These are phyloP conservation scores for Phaonia tiefii DNA, from an alignment of 2,888 invertebrate species.

Conservation along the genomic window DNA sequence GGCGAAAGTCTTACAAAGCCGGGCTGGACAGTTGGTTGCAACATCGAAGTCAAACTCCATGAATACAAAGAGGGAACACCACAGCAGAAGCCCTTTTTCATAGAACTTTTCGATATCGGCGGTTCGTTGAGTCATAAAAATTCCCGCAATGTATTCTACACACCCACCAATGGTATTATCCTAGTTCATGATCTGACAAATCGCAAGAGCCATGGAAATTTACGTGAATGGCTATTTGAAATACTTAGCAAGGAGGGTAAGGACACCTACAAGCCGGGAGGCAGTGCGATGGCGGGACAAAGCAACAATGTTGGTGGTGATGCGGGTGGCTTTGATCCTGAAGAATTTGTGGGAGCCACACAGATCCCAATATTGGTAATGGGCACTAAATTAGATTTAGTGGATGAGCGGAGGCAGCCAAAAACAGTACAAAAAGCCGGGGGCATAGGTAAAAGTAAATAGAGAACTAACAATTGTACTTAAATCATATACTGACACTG, in stretches of 20 bases:
- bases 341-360: slow-evolving; percentile 91
- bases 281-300: slow-evolving; percentile 64
- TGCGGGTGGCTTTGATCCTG: slow-evolving; percentile 85
- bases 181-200: slow-evolving; percentile 98
- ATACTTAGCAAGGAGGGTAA: slow-evolving; percentile 88
- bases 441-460: slow-evolving; percentile 76
- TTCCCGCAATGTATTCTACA: slow-evolving; percentile 96
- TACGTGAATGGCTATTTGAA: slow-evolving; percentile 96
- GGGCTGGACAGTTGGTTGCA: slow-evolving; percentile 97
- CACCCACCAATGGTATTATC: slow-evolving; percentile 96
- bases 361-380: slow-evolving; percentile 97
- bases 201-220: slow-evolving; percentile 95
- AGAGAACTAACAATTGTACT: slow-evolving; percentile 6
- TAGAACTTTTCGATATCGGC: slow-evolving; percentile 98
- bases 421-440: slow-evolving; percentile 77
- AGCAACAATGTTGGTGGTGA: slow-evolving; percentile 60
- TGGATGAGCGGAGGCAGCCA: slow-evolving; percentile 86
- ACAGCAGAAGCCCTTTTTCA: slow-evolving; percentile 93
- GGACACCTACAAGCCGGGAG: slow-evolving; percentile 74
- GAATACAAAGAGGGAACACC: slow-evolving; percentile 97
- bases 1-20: slow-evolving; percentile 92
- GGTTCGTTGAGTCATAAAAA: slow-evolving; percentile 96
- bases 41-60: slow-evolving; percentile 96
- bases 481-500: not conserved
- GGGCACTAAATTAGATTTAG: slow-evolving; percentile 95